phyloP scores from a whole-genome alignment of 2,888 invertebrate species.

The Microplitis manilae region DNA sequence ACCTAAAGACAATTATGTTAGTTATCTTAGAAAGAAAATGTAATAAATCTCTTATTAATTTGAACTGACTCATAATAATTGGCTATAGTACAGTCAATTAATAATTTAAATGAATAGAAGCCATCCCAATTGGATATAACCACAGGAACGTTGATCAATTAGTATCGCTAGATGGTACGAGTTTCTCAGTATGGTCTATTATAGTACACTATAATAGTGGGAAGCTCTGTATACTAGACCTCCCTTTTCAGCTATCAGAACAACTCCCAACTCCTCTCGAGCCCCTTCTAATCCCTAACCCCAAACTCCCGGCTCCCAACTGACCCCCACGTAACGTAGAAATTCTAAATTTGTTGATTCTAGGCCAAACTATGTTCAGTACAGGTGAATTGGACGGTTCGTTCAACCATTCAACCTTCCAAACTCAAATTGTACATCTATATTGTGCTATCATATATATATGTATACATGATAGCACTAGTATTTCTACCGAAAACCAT shows the following conservation, averaged over 20 bases:
- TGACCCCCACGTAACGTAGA: neutral
- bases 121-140: neutral
- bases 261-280: neutral
- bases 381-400: slow-evolving; percentile 31
- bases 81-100: neutral
- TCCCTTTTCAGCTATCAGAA: neutral
- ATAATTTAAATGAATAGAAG: neutral
- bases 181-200: neutral
- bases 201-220: neutral
- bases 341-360: slow-evolving; percentile 13
- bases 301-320: neutral
- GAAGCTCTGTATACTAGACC: neutral
- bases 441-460: neutral
- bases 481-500: neutral
- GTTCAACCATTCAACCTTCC: slow-evolving; percentile 9
- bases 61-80: neutral
- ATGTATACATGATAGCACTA: neutral
- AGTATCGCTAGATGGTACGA: neutral
- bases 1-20: too few species aligned
- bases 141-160: slow-evolving; percentile 1
- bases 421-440: slow-evolving; percentile 20
- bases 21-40: too few species aligned
- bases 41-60: too few species aligned
- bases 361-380: slow-evolving; percentile 11
- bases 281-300: too few species aligned